These are phyloP conservation scores for Pterostichus niger DNA, from an alignment of 2,888 invertebrate genomes.

Conservation along the genomic window DNA sequence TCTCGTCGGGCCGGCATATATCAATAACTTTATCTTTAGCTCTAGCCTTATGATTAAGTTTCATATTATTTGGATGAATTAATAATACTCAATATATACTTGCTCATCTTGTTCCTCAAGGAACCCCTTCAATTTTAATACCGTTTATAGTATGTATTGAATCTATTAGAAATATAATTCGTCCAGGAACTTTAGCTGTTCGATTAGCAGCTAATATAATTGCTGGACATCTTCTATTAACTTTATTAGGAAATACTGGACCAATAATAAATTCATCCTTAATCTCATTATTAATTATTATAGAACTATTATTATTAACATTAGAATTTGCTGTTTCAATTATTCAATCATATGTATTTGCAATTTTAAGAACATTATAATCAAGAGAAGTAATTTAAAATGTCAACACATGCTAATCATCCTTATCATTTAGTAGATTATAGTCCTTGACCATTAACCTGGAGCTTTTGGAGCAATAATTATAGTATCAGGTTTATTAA, in stretches of 20 bases:
- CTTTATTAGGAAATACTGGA: conserved; percentile 79
- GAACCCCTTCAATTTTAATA: conserved; percentile 82
- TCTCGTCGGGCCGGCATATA: too few species aligned
- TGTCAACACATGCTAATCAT: conserved; percentile 80
- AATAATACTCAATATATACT: conserved; percentile 83
- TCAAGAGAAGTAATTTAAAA: conserved; percentile 83
- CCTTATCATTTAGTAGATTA: conserved; percentile 83
- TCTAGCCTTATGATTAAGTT: conserved; percentile 82
- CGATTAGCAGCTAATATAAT: conserved; percentile 89
- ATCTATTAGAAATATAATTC: conserved; percentile 86
- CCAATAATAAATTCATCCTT: conserved; percentile 69
- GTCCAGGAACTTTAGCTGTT: conserved; percentile 84
- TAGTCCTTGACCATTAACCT: conserved; percentile 83
- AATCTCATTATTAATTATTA: conserved; percentile 74
- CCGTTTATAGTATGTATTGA: conserved; percentile 88
- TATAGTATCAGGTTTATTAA: conserved; percentile 80
- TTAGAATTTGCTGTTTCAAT: conserved; percentile 82
- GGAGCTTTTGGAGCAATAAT: conserved; percentile 81
- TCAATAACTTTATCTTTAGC: conserved; percentile 81
- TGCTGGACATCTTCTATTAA: conserved; percentile 85
- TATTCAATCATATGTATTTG: conserved; percentile 85
- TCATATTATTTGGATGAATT: conserved; percentile 84
- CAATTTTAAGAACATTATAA: conserved; percentile 83
- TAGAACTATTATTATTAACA: conserved; percentile 79
- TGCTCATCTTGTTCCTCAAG: conserved; percentile 84